Base-by-base conservation (phyloP, 2,113 vertebrate genomes). In the Tenrec ecaudatus region DNA sequence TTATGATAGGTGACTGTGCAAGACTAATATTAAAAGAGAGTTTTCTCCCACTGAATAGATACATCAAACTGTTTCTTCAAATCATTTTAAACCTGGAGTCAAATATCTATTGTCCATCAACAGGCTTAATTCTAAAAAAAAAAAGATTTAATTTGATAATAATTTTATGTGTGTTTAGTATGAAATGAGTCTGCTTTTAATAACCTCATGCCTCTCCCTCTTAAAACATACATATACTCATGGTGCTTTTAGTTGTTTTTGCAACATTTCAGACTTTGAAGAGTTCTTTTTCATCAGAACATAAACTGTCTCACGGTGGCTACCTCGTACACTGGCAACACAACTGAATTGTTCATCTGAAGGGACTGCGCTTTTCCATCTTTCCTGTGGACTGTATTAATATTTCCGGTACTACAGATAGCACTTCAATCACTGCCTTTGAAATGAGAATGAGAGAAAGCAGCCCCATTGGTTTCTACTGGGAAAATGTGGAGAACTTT, bases 401-500 rank as follows among this genome's bases (percentile, higher is more conserved):
- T 96, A 89, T 96, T 89, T 92, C 83, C 47, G 64, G 69, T 38
- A 27, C 38, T 43, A 2, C 25, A 23, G 76, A 79, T 86, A 95
- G 95, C 83, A 87, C 79, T 64, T 86, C 94, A 88, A 5, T 88
- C 69, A 84, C 95, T 95, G 96, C 96, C 96, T 97, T 94, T 93
- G 89, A 96, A 96, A 95, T 0, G 79, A 95, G 89, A 95, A 92
- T 22, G 76, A 85, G 86, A 57, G 93, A 71, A 84, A 94, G 75
- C 93, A 92, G 33, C 90, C 77, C 96, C 95, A 88, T 2, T 40
- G 78, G 90, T 81, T 94, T 60, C 73, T 58, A 89, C 88, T 68
- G 77, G 93, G 73, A 86, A 66, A 84, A 84, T 82, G 92, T 94
- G 97, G 97, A 96, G 97, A 97, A 93, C 91, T 95, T 96, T 96